Conservation (phyloP, 2,113 vertebrate genomes). For the Reinhardtius hippoglossoides region DNA sequence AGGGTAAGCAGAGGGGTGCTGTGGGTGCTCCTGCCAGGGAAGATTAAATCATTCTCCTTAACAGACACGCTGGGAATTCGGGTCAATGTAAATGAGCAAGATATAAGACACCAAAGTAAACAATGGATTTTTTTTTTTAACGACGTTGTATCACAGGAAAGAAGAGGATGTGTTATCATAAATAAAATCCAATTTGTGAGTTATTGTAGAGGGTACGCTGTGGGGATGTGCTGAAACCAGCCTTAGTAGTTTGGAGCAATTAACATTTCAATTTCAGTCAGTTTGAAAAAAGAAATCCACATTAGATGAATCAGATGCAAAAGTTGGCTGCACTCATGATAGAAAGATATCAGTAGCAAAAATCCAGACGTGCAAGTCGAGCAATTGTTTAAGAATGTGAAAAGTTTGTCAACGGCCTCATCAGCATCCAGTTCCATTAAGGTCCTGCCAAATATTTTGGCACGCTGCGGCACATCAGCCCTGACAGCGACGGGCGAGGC, state of each 20-base stretch:
- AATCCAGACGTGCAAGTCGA: not conserved
- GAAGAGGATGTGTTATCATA: slow-evolving; percentile 23
- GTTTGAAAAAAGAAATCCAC: not conserved
- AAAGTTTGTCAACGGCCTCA: slow-evolving; percentile 2
- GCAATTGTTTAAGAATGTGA: slow-evolving; percentile 20
- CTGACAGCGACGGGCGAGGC: slow-evolving; percentile 5
- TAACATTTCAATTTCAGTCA: slow-evolving; percentile 24
- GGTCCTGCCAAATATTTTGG: slow-evolving; percentile 56
- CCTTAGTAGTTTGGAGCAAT: not conserved
- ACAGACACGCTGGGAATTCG: slow-evolving; percentile 68
- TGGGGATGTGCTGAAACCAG: slow-evolving; percentile 1
- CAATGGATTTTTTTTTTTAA: slow-evolving; percentile 31
- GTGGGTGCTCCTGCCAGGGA: slow-evolving; percentile 73
- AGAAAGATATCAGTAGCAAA: not conserved
- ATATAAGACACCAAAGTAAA: slow-evolving; percentile 51
- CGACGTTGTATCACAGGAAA: slow-evolving; percentile 15
- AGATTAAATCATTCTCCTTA: slow-evolving; percentile 75
- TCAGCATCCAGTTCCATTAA: slow-evolving; percentile 35
- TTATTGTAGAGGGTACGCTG: not conserved
- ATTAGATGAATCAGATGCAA: not conserved
- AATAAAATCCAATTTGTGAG: slow-evolving; percentile 20
- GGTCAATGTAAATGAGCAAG: slow-evolving; percentile 76
- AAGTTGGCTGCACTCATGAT: not conserved
- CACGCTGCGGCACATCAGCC: slow-evolving; percentile 32
- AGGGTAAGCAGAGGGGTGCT: slow-evolving; percentile 67